Conservation (phyloP, 2,113 vertebrate species). For the Solea senegalensis region DNA sequence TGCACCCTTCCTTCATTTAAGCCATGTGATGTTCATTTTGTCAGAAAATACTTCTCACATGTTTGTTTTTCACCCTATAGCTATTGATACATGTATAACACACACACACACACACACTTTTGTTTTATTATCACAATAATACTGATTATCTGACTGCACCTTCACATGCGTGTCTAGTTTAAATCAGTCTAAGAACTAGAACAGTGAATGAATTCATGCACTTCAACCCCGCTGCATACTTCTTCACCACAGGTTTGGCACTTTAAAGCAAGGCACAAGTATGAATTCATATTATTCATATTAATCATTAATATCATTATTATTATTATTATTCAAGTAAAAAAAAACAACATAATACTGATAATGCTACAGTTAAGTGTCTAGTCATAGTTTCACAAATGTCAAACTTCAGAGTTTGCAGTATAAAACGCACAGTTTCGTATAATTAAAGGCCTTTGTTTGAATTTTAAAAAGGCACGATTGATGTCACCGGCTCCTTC, state of each 20-base stretch:
- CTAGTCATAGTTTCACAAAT: conserved; percentile 42
- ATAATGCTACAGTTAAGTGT: conserved; percentile 41
- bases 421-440: conserved; percentile 26
- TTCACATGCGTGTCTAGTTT: conserved; percentile 33
- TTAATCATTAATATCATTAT: too few relatives aligned
- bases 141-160: conserved; percentile 8
- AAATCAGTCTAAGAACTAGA: not conserved
- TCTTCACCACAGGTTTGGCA: conserved; percentile 15
- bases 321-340: conserved; percentile 6
- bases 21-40: conserved; percentile 56
- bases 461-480: conserved; percentile 1
- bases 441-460: conserved; percentile 12
- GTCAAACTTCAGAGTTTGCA: conserved; percentile 5
- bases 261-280: conserved; percentile 8
- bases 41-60: conserved; percentile 40
- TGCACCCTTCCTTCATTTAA: conserved; percentile 39
- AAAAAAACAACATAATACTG: conserved; percentile 49
- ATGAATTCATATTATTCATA: conserved; percentile 2
- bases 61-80: not conserved
- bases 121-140: conserved; percentile 31
- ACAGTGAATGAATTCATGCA: not conserved
- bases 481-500: not conserved
- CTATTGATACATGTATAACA: not conserved
- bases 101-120: conserved; percentile 10
- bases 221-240: conserved; percentile 10